Evolutionary conservation across 2,797 vertebrate species (phyloP).

Genomic region (Psittacula echo): DNA sequence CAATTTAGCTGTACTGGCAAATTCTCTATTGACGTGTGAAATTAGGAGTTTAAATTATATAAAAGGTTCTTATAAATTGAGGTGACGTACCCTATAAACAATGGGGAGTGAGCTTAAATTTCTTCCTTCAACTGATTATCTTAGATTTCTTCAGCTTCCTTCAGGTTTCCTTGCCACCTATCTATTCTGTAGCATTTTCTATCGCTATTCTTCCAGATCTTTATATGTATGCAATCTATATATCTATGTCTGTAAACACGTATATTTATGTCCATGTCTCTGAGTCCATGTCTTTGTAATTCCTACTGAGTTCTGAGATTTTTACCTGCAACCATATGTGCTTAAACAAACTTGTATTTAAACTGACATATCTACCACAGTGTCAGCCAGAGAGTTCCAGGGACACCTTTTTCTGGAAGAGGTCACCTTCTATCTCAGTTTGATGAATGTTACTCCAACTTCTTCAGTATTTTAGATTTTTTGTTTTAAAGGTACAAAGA

Average conservation of each 20-base stretch:
- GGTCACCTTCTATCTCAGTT: conserved; percentile 26
- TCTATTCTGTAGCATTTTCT: neutral
- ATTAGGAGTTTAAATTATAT: neutral
- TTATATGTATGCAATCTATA: accelerated
- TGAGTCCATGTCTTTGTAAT: neutral
- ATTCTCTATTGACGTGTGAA: conserved; percentile 17
- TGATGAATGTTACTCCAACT: neutral
- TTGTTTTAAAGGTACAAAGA: neutral
- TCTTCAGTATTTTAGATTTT: neutral
- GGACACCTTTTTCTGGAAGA: neutral
- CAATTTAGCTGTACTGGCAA: neutral
- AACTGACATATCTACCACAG: neutral
- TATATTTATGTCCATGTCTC: neutral
- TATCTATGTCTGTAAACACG: neutral
- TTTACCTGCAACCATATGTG: neutral
- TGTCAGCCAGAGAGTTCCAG: conserved; percentile 10
- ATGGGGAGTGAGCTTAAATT: neutral
- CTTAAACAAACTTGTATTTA: conserved; percentile 14
- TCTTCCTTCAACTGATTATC: neutral
- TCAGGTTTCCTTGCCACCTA: neutral
- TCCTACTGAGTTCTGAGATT: neutral
- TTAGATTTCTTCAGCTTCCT: neutral
- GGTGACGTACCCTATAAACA: conserved; percentile 10
- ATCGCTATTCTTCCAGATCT: neutral
- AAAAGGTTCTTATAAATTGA: conserved; percentile 12